A percentile compares a stretch with the other conserved stretches of the same genome.
Evolutionary conservation across 2,888 invertebrate genomes (phyloP).

Genomic region (Eristalinus sepulchralis): DNA sequence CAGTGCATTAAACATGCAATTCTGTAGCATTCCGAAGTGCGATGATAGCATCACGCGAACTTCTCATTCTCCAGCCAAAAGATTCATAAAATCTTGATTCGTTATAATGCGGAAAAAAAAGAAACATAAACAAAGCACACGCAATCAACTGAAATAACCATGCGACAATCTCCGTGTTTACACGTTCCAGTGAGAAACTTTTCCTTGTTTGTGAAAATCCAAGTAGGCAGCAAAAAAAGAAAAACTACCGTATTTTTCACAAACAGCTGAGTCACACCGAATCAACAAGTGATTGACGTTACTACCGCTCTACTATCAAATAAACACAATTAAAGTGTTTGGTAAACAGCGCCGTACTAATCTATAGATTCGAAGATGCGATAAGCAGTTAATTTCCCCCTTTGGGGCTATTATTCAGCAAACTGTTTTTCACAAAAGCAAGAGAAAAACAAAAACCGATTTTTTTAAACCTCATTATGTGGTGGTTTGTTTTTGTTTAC

Average conservation of each 20-base stretch:
- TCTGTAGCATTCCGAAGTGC: no score
- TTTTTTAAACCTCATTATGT: background rate
- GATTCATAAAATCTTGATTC: background rate
- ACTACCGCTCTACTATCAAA: slow-evolving; percentile 6
- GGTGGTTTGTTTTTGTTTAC: background rate
- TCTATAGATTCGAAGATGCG: slow-evolving; percentile 14
- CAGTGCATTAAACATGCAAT: no score
- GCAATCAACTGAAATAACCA: background rate
- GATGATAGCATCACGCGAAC: no score
- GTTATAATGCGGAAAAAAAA: background rate
- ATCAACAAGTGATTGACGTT: slow-evolving; percentile 24
- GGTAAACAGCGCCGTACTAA: slow-evolving; percentile 30
- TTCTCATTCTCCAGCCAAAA: no score
- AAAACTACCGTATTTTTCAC: background rate
- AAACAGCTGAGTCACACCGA: slow-evolving; percentile 32
- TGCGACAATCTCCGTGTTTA: background rate
- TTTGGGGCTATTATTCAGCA: slow-evolving; percentile 18
- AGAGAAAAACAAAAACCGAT: background rate
- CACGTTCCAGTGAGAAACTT: background rate
- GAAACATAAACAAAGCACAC: background rate
- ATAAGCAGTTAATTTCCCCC: slow-evolving; percentile 26
- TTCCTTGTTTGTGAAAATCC: background rate
- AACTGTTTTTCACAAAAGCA: background rate
- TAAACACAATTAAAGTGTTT: slow-evolving; percentile 31
- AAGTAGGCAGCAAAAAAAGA: background rate